These are phyloP conservation scores for Sphyrna mokarran DNA, from an alignment of 2,113 vertebrate genomes.

Conservation along the genomic window DNA sequence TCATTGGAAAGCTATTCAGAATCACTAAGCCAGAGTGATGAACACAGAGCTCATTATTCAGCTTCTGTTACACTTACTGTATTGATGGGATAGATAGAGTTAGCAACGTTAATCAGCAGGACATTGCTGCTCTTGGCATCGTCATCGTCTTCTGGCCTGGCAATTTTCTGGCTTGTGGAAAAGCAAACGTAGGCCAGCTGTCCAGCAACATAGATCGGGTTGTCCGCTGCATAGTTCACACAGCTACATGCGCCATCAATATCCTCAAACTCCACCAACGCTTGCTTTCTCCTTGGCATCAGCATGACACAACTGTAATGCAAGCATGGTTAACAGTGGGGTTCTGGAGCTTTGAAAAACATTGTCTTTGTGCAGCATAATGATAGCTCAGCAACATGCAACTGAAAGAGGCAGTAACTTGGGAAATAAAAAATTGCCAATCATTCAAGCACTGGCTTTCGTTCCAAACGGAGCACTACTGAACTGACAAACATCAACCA, in stretches of 20 bases:
- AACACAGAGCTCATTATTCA: background rate
- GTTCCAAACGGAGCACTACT: background rate
- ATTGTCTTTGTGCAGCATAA: background rate
- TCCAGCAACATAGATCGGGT: slow-evolving; percentile 31
- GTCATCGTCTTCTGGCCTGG: slow-evolving; percentile 10
- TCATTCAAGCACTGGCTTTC: background rate
- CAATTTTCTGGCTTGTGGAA: slow-evolving; percentile 40
- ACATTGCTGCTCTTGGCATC: slow-evolving; percentile 38
- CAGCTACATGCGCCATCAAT: slow-evolving; percentile 35
- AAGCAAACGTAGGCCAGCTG: slow-evolving; percentile 38
- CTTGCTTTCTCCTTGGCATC: slow-evolving; percentile 38
- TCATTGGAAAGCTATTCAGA: background rate
- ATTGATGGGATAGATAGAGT: slow-evolving; percentile 38
- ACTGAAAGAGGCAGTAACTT: background rate
- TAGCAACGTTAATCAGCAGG: slow-evolving; percentile 36
- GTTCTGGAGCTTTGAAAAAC: background rate
- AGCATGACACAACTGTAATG: slow-evolving; percentile 32
- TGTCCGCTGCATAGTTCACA: slow-evolving; percentile 35
- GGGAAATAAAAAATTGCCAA: background rate
- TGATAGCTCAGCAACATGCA: background rate
- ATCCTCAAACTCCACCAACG: slow-evolving; percentile 39
- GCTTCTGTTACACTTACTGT: slow-evolving; percentile 29
- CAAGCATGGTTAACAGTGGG: background rate
- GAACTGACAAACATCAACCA: background rate
- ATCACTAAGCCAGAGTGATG: background rate